A percentile compares a stretch with the other conserved stretches of the same genome.
These are phyloP conservation scores for Babylonia areolata DNA, from an alignment of 1,140 invertebrate genomes.

Conservation along the genomic window DNA sequence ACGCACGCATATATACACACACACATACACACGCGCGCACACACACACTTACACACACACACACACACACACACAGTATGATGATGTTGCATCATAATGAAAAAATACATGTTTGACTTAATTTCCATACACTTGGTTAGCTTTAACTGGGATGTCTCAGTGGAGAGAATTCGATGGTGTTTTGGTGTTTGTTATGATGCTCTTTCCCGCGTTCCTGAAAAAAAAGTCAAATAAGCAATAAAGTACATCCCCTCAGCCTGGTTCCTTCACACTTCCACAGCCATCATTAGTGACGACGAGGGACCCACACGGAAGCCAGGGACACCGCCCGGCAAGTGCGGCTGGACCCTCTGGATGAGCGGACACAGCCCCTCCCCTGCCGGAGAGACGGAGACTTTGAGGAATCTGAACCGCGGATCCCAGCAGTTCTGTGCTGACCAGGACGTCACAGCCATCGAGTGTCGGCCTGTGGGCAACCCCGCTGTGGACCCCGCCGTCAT, in stretches of 20 bases:
- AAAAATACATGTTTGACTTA: too few species aligned
- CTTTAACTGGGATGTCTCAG: too few species aligned
- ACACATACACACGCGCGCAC: too few species aligned
- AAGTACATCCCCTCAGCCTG: not conserved
- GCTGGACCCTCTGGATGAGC: slow-evolving; percentile 71
- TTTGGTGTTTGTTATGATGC: too few species aligned
- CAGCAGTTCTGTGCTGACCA: slow-evolving; percentile 63
- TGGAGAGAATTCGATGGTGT: too few species aligned
- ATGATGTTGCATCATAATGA: too few species aligned
- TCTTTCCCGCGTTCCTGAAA: too few species aligned
- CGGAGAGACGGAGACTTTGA: slow-evolving; percentile 82
- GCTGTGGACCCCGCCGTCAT: not conserved
- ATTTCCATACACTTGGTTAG: too few species aligned
- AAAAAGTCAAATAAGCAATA: too few species aligned
- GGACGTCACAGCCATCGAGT: slow-evolving; percentile 70
- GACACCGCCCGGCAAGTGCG: slow-evolving; percentile 46
- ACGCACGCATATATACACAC: too few species aligned
- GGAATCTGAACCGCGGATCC: slow-evolving; percentile 78
- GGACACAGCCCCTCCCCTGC: slow-evolving; percentile 55
- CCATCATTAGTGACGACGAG: not conserved
- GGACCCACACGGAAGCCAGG: not conserved
- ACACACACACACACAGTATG: too few species aligned
- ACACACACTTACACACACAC: too few species aligned
- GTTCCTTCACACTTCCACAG: not conserved
- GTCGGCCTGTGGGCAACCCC: slow-evolving; percentile 21